Evolutionary conservation across 2,797 vertebrate species (phyloP).

Genomic region (Alauda arvensis): DNA sequence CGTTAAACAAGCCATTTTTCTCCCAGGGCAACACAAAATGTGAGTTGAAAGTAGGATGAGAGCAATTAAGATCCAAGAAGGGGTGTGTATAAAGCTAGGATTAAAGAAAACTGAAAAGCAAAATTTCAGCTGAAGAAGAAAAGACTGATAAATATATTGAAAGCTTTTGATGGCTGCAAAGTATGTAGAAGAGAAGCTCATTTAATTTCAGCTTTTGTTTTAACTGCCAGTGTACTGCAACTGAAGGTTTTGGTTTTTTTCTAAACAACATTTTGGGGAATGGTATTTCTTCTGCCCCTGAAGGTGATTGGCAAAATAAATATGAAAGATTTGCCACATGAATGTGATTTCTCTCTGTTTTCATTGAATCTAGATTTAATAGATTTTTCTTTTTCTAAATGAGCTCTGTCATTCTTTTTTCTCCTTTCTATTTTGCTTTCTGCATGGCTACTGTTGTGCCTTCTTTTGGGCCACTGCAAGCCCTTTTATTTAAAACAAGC

Average conservation of each 20-base stretch:
- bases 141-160: background rate
- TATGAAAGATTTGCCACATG: background rate
- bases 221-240: background rate
- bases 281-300: background rate
- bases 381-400: background rate
- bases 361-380: background rate
- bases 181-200: background rate
- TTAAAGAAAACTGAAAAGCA: background rate
- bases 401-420: background rate
- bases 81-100: background rate
- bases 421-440: background rate
- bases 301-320: background rate
- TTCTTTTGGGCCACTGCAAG: background rate
- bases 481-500: background rate
- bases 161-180: slow-evolving; percentile 6
- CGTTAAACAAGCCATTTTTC: background rate
- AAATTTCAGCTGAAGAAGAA: slow-evolving; percentile 12
- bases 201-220: slow-evolving; percentile 5
- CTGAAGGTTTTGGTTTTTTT: background rate
- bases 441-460: background rate
- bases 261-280: background rate
- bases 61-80: slow-evolving; percentile 21
- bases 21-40: slow-evolving; percentile 8
- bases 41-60: slow-evolving; percentile 4
- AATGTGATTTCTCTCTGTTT: background rate